A percentile compares a stretch with the other conserved stretches of the same genome.
phyloP scores from a whole-genome alignment of 1,140 invertebrate genomes.

The Brachionus manjavacas region DNA sequence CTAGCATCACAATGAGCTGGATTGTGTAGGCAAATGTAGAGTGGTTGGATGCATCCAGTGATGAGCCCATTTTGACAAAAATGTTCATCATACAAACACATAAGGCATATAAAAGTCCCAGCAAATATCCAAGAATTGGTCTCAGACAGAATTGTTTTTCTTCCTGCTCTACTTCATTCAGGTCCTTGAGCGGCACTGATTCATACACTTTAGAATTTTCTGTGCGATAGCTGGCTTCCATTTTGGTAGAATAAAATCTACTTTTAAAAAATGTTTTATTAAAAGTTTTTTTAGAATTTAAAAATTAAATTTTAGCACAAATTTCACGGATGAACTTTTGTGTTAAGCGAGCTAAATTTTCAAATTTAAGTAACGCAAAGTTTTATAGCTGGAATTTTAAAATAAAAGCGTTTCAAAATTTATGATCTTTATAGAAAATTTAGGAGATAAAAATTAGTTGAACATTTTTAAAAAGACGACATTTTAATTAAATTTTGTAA shows the following conservation, averaged over 20 bases:
- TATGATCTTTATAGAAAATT: neutral
- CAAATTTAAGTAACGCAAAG: neutral
- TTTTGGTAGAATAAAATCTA: neutral
- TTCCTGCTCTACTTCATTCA: neutral
- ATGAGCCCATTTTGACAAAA: slow-evolving; percentile 26
- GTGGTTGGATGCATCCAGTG: slow-evolving; percentile 7
- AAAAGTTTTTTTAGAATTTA: neutral
- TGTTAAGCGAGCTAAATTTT: neutral
- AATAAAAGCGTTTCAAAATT: neutral
- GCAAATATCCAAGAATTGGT: slow-evolving; percentile 9
- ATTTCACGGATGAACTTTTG: neutral
- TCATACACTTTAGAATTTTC: neutral
- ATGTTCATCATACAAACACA: slow-evolving; percentile 4
- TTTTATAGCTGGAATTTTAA: neutral
- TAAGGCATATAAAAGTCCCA: neutral
- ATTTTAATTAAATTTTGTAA: neutral
- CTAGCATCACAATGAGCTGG: slow-evolving; percentile 18
- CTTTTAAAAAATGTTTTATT: neutral
- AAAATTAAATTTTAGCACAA: neutral
- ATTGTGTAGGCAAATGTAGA: neutral
- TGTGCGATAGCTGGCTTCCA: neutral
- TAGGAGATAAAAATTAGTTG: neutral
- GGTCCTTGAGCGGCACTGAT: neutral
- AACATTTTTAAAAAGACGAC: neutral
- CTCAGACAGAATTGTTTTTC: neutral